These are phyloP conservation scores for Hippoglossus stenolepis DNA, from an alignment of 2,113 vertebrate genomes.

Conservation along the genomic window DNA sequence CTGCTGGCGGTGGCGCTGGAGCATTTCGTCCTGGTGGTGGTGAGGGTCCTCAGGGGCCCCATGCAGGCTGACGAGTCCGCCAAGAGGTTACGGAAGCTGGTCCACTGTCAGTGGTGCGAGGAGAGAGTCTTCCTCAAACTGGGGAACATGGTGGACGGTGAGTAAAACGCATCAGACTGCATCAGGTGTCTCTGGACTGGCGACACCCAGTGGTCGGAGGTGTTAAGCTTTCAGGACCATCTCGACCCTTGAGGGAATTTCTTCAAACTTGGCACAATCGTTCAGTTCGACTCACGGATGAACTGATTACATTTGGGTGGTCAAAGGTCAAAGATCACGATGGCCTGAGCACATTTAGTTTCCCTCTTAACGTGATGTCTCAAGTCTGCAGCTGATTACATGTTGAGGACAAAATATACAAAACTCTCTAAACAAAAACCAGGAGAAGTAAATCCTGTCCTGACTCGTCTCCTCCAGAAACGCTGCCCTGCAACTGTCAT, in stretches of 20 bases:
- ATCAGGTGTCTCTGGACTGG: too few relatives aligned
- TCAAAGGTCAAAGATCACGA: too few relatives aligned
- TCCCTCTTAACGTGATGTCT: too few relatives aligned
- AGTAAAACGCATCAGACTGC: slow-evolving; percentile 35
- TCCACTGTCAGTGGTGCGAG: slow-evolving; percentile 99
- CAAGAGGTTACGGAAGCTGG: slow-evolving; percentile 90
- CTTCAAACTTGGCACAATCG: too few relatives aligned
- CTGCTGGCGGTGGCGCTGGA: slow-evolving; percentile 93
- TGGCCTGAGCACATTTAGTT: too few relatives aligned
- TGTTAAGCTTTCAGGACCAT: too few relatives aligned
- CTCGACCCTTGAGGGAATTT: too few relatives aligned
- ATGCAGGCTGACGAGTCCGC: slow-evolving; percentile 89
- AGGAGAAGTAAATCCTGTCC: neutral
- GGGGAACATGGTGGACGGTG: slow-evolving; percentile 94
- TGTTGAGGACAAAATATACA: too few relatives aligned
- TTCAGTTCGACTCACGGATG: too few relatives aligned
- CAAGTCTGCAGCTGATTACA: neutral
- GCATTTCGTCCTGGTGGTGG: slow-evolving; percentile 95
- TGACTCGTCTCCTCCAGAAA: slow-evolving; percentile 49
- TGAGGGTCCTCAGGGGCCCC: slow-evolving; percentile 91
- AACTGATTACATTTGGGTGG: too few relatives aligned
- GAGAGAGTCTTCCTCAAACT: slow-evolving; percentile 93
- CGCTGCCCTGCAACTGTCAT: slow-evolving; percentile 92
- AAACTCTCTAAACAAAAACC: too few relatives aligned
- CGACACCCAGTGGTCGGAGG: too few relatives aligned